Evolutionary conservation across 2,113 vertebrate genomes (phyloP).

Genomic region (Sylvilagus bachmani): DNA sequence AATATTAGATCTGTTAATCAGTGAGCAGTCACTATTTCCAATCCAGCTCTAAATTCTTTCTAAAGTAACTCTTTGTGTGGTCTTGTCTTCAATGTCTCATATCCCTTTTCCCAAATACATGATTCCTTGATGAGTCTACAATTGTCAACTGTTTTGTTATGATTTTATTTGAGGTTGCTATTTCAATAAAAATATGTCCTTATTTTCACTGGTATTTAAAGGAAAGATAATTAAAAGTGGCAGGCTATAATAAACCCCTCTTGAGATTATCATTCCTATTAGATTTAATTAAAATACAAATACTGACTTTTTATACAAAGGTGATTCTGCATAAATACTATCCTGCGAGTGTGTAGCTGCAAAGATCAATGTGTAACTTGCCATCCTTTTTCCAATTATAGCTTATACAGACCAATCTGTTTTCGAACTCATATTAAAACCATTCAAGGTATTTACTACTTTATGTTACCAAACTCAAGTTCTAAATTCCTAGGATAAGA

Average conservation of each 20-base stretch:
- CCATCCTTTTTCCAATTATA: background rate
- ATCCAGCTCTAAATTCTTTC: background rate
- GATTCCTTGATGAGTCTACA: background rate
- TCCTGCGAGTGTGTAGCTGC: background rate
- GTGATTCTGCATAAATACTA: background rate
- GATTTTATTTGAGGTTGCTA: background rate
- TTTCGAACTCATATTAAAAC: background rate
- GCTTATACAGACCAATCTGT: background rate
- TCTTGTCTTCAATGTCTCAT: slow-evolving; percentile 4
- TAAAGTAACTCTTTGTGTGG: background rate
- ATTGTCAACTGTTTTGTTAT: background rate
- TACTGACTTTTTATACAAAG: slow-evolving; percentile 15
- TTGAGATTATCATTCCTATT: background rate
- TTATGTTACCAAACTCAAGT: background rate
- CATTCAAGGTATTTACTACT: background rate
- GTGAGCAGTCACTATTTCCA: background rate
- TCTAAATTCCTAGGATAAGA: slow-evolving; percentile 40
- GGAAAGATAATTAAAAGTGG: background rate
- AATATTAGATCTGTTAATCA: background rate
- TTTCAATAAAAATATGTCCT: background rate
- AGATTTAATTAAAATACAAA: background rate
- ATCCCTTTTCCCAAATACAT: background rate
- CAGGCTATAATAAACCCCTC: background rate
- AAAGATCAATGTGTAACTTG: background rate
- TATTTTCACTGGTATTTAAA: background rate